A percentile compares a stretch with the other conserved stretches of the same genome.
Evolutionary conservation across 2,888 invertebrate species (phyloP).

Genomic region (Ennomos quercinarius): DNA sequence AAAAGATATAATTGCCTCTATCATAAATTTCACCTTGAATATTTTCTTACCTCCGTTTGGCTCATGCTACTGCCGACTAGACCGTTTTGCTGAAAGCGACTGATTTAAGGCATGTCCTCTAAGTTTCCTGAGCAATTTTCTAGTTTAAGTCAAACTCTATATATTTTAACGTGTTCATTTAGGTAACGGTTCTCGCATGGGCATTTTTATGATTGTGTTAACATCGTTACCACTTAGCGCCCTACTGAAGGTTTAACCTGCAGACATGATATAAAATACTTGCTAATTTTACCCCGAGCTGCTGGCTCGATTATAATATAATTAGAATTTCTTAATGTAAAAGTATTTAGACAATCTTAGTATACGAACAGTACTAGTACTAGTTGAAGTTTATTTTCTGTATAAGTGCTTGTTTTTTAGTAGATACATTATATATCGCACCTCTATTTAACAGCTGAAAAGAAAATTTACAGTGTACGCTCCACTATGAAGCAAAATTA

Average conservation of each 20-base stretch:
- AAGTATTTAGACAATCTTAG: slow-evolving; percentile 35
- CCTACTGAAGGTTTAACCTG: slow-evolving; percentile 27
- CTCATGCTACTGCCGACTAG: not conserved
- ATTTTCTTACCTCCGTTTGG: not conserved
- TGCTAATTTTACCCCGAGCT: slow-evolving; percentile 26
- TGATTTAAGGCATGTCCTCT: not conserved
- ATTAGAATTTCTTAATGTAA: slow-evolving; percentile 38
- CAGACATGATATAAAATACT: slow-evolving; percentile 28
- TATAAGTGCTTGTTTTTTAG: no score
- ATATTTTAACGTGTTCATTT: slow-evolving; percentile 30
- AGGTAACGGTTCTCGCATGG: slow-evolving; percentile 21
- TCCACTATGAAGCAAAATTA: no score
- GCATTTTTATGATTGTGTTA: slow-evolving; percentile 34
- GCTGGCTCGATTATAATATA: slow-evolving; percentile 36
- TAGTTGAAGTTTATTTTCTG: no score
- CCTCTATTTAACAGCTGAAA: no score
- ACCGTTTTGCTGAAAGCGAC: slow-evolving; percentile 1
- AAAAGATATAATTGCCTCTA: no score
- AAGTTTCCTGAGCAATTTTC: no score
- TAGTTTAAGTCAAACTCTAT: no score
- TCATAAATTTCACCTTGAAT: no score
- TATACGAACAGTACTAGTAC: slow-evolving; percentile 20
- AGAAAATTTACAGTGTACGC: no score
- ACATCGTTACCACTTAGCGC: slow-evolving; percentile 37
- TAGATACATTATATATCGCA: no score